Evolutionary conservation across 2,888 invertebrate species (phyloP).

Genomic region (Myopa tessellatipennis): DNA sequence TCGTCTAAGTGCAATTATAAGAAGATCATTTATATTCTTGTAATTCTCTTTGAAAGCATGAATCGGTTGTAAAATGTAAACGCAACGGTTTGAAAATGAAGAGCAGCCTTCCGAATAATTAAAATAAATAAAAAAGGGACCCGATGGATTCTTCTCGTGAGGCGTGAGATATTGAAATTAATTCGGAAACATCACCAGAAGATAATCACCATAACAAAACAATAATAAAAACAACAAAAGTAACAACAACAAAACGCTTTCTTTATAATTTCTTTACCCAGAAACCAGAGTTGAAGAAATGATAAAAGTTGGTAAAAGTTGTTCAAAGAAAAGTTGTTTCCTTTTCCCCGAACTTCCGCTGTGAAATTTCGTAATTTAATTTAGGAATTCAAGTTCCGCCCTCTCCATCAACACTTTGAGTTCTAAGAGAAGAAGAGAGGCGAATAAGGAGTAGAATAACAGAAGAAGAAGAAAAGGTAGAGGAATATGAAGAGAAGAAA

Average conservation of each 20-base stretch:
- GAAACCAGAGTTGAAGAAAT: neutral
- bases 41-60: neutral
- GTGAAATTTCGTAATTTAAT: constrained; percentile 25
- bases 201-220: neutral
- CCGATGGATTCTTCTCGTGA: neutral
- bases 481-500: neutral
- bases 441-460: neutral
- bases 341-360: neutral
- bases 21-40: neutral
- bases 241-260: neutral
- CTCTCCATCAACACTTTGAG: constrained; percentile 11
- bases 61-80: neutral
- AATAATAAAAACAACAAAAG: neutral
- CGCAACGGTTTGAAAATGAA: neutral
- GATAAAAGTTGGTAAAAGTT: constrained; percentile 18
- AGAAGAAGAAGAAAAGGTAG: neutral
- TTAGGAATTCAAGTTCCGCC: constrained; percentile 1
- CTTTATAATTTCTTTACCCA: neutral
- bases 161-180: neutral
- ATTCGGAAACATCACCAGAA: constrained; percentile 17
- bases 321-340: neutral
- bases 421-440: neutral
- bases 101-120: neutral
- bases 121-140: neutral
- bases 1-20: neutral